Evolutionary conservation across 2,888 invertebrate species (phyloP).

Genomic region (Cenopis cana): DNA sequence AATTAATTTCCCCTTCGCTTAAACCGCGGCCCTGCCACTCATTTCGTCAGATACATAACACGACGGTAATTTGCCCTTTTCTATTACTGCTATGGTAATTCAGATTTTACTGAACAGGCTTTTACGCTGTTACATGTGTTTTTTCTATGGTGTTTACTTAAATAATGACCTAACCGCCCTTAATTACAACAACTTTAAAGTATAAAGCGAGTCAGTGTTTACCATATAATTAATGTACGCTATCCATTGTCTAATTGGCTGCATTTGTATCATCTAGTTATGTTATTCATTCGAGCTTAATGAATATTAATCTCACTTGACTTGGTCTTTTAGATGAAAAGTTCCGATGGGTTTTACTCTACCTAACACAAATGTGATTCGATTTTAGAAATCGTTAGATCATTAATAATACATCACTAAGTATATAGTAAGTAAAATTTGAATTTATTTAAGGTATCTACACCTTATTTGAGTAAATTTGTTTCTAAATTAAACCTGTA

Average conservation of each 20-base stretch:
- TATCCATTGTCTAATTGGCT: slow-evolving; percentile 17
- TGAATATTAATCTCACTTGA: slow-evolving; percentile 16
- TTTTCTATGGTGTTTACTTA: background rate
- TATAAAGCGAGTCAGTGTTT: slow-evolving; percentile 5
- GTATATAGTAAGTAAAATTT: no score
- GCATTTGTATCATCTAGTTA: slow-evolving; percentile 9
- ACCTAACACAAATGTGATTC: background rate
- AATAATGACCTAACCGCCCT: background rate
- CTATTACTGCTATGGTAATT: background rate
- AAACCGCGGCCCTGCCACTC: background rate
- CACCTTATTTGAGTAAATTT: background rate
- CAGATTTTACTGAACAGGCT: background rate
- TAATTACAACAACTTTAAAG: background rate
- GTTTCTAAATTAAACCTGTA: background rate
- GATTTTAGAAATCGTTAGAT: no score
- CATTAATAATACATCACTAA: no score
- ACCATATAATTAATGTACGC: slow-evolving; percentile 19
- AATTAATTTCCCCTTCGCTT: no score
- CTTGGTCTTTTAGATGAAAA: background rate
- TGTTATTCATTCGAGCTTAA: slow-evolving; percentile 9
- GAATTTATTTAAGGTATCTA: no score
- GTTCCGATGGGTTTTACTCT: background rate
- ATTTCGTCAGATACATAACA: background rate
- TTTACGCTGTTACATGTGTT: no score
- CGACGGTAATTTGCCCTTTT: background rate